Percentiles rank a stretch among this genome's conserved stretches.
These are phyloP conservation scores for Glomeris marginata DNA, from an alignment of 2,888 invertebrate genomes.

Conservation along the genomic window DNA sequence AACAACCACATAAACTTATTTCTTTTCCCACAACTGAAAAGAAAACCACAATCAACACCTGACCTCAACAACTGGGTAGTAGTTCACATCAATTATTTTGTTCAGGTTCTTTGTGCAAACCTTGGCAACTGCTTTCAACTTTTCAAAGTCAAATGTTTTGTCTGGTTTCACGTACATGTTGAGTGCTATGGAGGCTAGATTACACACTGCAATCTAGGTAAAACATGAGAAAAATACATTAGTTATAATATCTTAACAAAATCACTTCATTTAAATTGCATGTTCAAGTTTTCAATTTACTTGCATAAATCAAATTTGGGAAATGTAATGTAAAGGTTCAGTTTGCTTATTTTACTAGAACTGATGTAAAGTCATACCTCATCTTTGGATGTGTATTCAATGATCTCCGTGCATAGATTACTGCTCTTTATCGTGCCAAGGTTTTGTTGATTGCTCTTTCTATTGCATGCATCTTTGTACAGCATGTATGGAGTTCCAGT, in stretches of 20 bases:
- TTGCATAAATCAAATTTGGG: constrained; percentile 3
- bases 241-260: background rate
- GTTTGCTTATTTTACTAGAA: background rate
- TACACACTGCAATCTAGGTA: constrained; percentile 73
- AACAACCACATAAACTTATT: constrained; percentile 5
- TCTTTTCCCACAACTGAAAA: background rate
- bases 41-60: background rate
- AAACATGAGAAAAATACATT: constrained; percentile 7
- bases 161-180: constrained; percentile 78
- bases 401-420: constrained; percentile 94
- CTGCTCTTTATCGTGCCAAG: constrained; percentile 96
- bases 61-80: constrained; percentile 85
- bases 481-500: constrained; percentile 97
- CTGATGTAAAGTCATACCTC: constrained; percentile 43
- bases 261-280: background rate
- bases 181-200: constrained; percentile 90
- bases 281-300: background rate
- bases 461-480: constrained; percentile 90
- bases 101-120: constrained; percentile 81
- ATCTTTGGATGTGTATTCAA: constrained; percentile 80
- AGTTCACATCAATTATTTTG: constrained; percentile 92
- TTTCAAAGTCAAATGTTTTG: constrained; percentile 69
- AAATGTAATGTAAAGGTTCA: constrained; percentile 11
- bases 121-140: constrained; percentile 74
- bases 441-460: constrained; percentile 96